A percentile compares a stretch with the other conserved stretches of the same genome.
These are phyloP conservation scores for Ametastegia equiseti DNA, from an alignment of 2,888 invertebrate species.

Conservation along the genomic window DNA sequence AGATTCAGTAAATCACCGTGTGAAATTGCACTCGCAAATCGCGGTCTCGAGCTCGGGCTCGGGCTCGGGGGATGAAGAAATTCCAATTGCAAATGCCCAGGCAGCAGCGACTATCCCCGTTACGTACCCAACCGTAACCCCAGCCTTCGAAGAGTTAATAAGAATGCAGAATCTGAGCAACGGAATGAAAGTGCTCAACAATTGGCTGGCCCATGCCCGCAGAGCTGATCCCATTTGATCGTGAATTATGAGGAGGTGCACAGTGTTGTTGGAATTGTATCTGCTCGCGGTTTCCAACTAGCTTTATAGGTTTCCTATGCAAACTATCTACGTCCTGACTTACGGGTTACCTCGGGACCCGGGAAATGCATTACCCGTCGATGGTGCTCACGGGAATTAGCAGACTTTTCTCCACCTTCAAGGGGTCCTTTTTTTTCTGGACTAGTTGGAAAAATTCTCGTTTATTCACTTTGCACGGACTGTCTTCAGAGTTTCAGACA, in stretches of 20 bases:
- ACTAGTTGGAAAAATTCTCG: not conserved
- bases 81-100: conserved; percentile 29
- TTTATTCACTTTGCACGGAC: no score
- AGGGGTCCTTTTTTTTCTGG: not conserved
- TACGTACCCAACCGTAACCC: no score
- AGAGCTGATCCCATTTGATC: conserved; percentile 33
- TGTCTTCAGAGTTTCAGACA: no score
- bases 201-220: conserved; percentile 21
- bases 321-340: conserved; percentile 37
- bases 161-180: conserved; percentile 41
- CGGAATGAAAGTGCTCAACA: conserved; percentile 45
- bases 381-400: conserved; percentile 37
- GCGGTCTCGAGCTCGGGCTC: not conserved
- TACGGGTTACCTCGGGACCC: conserved; percentile 30
- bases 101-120: not conserved
- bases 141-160: conserved; percentile 35
- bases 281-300: conserved; percentile 33
- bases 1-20: not conserved
- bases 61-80: conserved; percentile 7
- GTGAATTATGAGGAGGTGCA: conserved; percentile 39
- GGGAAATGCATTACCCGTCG: conserved; percentile 37
- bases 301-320: conserved; percentile 45
- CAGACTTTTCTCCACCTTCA: not conserved
- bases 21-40: conserved; percentile 6
- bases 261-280: conserved; percentile 36